A percentile compares a stretch with the other conserved stretches of the same genome.
phyloP scores from a whole-genome alignment of 2,888 invertebrate genomes.

The Alentia gelatinosa region DNA sequence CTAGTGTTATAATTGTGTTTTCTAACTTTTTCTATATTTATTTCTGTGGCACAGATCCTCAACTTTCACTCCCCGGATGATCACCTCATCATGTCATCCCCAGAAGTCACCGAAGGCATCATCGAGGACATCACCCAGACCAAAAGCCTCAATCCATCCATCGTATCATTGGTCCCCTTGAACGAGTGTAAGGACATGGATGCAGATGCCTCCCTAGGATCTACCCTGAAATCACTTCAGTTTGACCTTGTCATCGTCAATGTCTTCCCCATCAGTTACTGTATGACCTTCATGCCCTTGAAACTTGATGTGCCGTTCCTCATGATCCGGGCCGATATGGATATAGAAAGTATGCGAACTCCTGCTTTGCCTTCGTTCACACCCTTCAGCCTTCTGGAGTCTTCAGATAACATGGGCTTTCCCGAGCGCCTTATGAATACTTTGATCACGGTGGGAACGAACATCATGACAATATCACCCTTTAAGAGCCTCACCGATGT shows the following conservation, averaged over 20 bases:
- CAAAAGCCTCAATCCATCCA: background rate
- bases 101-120: background rate
- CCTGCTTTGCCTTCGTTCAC: constrained; percentile 30
- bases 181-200: constrained; percentile 6
- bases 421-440: background rate
- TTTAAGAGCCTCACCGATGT: background rate
- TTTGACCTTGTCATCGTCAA: constrained; percentile 50
- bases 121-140: background rate
- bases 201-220: background rate
- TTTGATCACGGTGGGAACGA: background rate
- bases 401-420: constrained; percentile 37
- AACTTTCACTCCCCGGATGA: background rate
- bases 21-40: too few relatives aligned
- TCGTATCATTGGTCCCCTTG: background rate
- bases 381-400: background rate
- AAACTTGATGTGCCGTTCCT: constrained; percentile 47
- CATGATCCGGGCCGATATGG: background rate
- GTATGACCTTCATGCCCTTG: constrained; percentile 17
- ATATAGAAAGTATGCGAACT: background rate
- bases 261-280: background rate
- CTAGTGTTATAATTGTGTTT: too few relatives aligned
- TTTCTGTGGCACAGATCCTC: background rate
- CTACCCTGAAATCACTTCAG: background rate
- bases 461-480: background rate
- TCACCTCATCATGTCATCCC: background rate